Evolutionary conservation across 2,888 invertebrate genomes (phyloP).

Genomic region (Platycheirus rosarum): DNA sequence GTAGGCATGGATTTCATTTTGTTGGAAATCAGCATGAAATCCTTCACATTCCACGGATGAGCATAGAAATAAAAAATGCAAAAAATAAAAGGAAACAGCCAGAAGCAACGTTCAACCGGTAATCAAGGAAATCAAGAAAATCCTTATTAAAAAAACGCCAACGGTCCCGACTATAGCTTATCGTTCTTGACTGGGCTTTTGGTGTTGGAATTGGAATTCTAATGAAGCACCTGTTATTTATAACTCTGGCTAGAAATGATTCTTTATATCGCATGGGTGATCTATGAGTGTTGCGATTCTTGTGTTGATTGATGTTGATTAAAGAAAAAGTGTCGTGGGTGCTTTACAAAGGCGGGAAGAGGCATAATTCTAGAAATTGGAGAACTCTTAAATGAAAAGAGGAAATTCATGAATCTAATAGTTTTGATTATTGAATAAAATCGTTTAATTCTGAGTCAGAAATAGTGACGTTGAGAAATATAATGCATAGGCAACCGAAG

Average conservation of each 20-base stretch:
- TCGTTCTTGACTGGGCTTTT: conserved; percentile 8
- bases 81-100: conserved; percentile 10
- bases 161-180: conserved; percentile 21
- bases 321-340: too few relatives aligned
- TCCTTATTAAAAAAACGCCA: conserved; percentile 27
- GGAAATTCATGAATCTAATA: too few relatives aligned
- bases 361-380: too few relatives aligned
- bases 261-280: neutral
- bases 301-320: neutral
- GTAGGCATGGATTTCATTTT: conserved; percentile 60
- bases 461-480: too few relatives aligned
- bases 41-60: conserved; percentile 46
- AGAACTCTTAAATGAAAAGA: too few relatives aligned
- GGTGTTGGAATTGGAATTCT: conserved; percentile 24
- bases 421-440: too few relatives aligned
- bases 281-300: neutral
- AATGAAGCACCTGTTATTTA: conserved; percentile 39
- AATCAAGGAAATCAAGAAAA: conserved; percentile 59
- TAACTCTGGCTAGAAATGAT: conserved; percentile 22
- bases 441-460: too few relatives aligned
- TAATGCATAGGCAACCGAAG: too few relatives aligned
- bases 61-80: conserved; percentile 49
- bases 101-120: neutral
- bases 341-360: too few relatives aligned
- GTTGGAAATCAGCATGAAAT: conserved; percentile 56